phyloP scores from a whole-genome alignment of 2,797 vertebrate species.

The Pseudochaenichthys georgianus region DNA sequence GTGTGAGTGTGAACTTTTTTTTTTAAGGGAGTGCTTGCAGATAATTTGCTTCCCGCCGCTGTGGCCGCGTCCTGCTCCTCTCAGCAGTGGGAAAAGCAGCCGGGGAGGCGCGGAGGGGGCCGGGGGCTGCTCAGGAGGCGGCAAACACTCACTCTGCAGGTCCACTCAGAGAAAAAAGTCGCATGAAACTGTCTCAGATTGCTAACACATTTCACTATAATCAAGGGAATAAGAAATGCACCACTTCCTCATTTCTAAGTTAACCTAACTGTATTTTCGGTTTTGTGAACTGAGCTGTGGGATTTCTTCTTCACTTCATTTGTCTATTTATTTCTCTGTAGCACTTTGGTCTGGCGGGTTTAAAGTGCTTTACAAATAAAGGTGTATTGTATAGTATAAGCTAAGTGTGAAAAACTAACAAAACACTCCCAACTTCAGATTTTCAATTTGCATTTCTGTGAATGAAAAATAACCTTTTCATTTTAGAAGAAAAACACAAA shows the following conservation, averaged over 20 bases:
- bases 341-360: too few relatives aligned
- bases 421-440: neutral
- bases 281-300: too few relatives aligned
- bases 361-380: too few relatives aligned
- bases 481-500: neutral
- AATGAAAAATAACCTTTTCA: neutral
- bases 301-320: too few relatives aligned
- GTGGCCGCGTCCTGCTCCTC: constrained; percentile 84
- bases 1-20: constrained; percentile 75
- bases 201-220: neutral
- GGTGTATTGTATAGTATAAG: too few relatives aligned
- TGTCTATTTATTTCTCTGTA: too few relatives aligned
- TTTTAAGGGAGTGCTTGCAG: constrained; percentile 70
- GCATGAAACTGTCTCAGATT: neutral
- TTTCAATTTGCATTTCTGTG: neutral
- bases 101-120: constrained; percentile 82
- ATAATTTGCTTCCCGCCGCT: constrained; percentile 84
- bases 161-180: neutral
- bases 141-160: constrained; percentile 36
- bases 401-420: neutral
- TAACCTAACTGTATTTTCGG: too few relatives aligned
- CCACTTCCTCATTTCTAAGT: neutral
- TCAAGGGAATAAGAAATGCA: neutral
- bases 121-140: constrained; percentile 55
- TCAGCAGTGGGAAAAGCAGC: constrained; percentile 83